Evolutionary conservation across 2,113 vertebrate species (phyloP), one percentile per base, ranked within the genome.

Genomic region (Dolichotis patagonum): DNA sequence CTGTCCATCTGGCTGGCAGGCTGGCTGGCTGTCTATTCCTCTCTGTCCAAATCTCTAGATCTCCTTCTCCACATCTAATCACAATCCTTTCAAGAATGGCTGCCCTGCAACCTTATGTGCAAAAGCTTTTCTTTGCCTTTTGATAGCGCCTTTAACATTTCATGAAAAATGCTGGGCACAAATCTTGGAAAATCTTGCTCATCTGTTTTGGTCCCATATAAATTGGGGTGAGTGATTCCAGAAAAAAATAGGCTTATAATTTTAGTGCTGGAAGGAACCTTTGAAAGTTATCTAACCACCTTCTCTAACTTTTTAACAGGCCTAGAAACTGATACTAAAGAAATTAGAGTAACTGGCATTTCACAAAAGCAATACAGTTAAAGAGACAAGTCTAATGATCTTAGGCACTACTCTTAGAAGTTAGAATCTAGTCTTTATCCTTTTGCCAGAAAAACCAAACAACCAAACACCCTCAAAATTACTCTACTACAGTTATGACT

Each of bases 41-140:
- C 46, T 2, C 49, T 63, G n/a, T 73, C 24, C 54, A 80, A 38
- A 78, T 96, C 97, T 95, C 60, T 88, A 97, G 94, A 96, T 90
- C 41, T 80, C 94, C 89, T 89, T 46, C 43, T 97, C 65, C 63
- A 97, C 91, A 95, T 91, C 54, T 91, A 94, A 2, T 97, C 32
- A 96, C 94, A 62, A 96, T 84, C 46, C 30, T 75, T 49, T 90
- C 85, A 71, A 96, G 16, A 69, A 62, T 41, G 8, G 35, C 93
- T 94, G 93, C 80, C 26, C 77, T 91, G 94, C 92, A 88, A 88
- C 85, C 91, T 88, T 80, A 88, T 85, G 4, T 80, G 46, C 93
- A 90, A 80, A 71, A 38, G 91, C 67, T 92, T 97, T 97, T 97
- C 92, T 90, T 97, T 81, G 82, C 60, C 77, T 94, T 88, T 84